Evolutionary conservation across 2,888 invertebrate genomes (phyloP), one percentile per base, ranked within the genome.

Genomic region (Lithosia quadra): DNA sequence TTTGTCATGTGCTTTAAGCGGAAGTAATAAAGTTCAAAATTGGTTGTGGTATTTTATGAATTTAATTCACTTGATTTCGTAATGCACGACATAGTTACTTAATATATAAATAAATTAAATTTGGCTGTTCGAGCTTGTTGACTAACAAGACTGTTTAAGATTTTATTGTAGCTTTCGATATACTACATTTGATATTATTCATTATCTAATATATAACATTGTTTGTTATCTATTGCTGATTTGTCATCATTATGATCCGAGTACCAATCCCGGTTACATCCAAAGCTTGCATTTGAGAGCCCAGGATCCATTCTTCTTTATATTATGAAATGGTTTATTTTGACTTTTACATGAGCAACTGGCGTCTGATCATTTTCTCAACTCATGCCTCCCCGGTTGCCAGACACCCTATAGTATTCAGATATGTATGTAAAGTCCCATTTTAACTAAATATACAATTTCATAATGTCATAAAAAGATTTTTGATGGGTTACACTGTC

Each of bases 21-120:
- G 18, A 33, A 22, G 60, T 53, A 18, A 57, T 79, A 80, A 71
- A 77, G 79, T 73, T 69, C 60, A 72, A 72, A 79, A 66, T 81
- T 69, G 69, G 43, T 60, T 39, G 69, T 21, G 28, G 65, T 21
- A 10, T 59, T 56, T 73, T 68, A 71, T 65, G 57, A 61, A 67
- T 73, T 57, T 68, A 73, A 72, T 74, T 65, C 43, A 53, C 62
- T 73, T 60, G 62, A 65, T 79, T 73, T 79, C 69, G 68, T 71
- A 79, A 73, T 68, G 59, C 65, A 72, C 57, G 59, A 58, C 60
- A 43, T 63, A 56, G 63, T 72, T 76, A 72, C 69, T 71, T 68
- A 72, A 74, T 66, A 67, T 39, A 62, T 56, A 62, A 67, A 73
- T 79, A 72, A 65, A 70, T 69, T 49, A 65, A 65, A 64, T 56